phyloP scores from a whole-genome alignment of 2,113 vertebrate genomes.

The Boulengeromyrus knoepffleri region DNA sequence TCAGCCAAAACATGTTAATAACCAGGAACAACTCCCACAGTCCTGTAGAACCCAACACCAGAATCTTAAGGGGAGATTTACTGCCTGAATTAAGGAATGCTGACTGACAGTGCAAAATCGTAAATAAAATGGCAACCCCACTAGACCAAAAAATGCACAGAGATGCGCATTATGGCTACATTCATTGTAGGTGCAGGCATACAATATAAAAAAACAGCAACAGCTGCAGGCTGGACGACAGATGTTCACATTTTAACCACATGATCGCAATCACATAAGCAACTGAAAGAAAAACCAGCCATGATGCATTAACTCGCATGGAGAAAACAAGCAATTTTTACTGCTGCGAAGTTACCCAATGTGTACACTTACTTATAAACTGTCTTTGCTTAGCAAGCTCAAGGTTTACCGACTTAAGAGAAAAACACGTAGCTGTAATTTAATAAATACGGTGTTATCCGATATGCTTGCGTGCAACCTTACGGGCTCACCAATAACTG shows the following conservation, averaged over 20 bases:
- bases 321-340: neutral
- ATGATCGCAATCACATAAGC: neutral
- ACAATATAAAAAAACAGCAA: neutral
- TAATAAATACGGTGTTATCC: neutral
- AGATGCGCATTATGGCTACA: neutral
- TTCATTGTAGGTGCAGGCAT: neutral
- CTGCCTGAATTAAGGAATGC: neutral
- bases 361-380: neutral
- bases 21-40: neutral
- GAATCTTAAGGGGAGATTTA: neutral
- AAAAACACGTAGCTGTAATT: neutral
- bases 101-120: neutral
- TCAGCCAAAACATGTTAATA: neutral
- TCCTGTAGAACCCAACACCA: neutral
- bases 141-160: neutral
- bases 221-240: neutral
- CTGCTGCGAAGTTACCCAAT: neutral
- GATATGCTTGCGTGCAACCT: neutral
- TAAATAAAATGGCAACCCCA: neutral
- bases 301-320: neutral
- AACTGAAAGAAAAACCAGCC: neutral
- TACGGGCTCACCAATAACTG: neutral
- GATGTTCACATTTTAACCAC: neutral
- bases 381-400: neutral
- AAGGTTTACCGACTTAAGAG: neutral